Evolutionary conservation across 2,888 invertebrate genomes (phyloP).

Genomic region (Rhingia campestris): DNA sequence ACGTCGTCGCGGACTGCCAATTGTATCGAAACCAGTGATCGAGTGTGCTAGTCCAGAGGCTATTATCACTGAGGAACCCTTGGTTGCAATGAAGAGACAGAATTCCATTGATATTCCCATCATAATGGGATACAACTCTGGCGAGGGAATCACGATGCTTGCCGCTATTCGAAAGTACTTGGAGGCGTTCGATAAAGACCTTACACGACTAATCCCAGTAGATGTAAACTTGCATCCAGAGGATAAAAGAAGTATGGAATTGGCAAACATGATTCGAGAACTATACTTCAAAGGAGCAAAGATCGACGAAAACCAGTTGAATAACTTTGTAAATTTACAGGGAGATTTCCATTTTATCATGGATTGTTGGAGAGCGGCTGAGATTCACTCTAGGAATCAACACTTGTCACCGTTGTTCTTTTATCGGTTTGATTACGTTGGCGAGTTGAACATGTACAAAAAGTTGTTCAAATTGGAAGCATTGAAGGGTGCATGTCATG

Average conservation of each 20-base stretch:
- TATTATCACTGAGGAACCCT: slow-evolving; percentile 79
- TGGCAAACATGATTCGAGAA: slow-evolving; percentile 77
- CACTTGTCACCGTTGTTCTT: slow-evolving; percentile 83
- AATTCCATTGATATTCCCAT: slow-evolving; percentile 83
- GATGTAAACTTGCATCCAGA: slow-evolving; percentile 76
- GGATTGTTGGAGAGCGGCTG: slow-evolving; percentile 77
- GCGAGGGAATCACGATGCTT: slow-evolving; percentile 83
- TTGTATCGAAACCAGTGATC: slow-evolving; percentile 79
- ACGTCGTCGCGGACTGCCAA: slow-evolving; percentile 78
- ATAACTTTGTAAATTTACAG: slow-evolving; percentile 83
- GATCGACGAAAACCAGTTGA: slow-evolving; percentile 81
- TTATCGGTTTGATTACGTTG: slow-evolving; percentile 85
- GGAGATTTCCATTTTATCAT: slow-evolving; percentile 83
- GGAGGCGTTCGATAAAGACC: slow-evolving; percentile 77
- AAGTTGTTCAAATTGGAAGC: slow-evolving; percentile 82
- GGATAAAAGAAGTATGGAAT: slow-evolving; percentile 72
- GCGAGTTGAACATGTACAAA: slow-evolving; percentile 84
- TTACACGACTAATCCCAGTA: slow-evolving; percentile 79
- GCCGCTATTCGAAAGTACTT: slow-evolving; percentile 77
- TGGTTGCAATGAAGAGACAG: slow-evolving; percentile 83
- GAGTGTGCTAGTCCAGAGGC: slow-evolving; percentile 78
- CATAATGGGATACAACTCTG: slow-evolving; percentile 84
- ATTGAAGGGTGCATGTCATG: slow-evolving; percentile 85
- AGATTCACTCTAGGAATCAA: slow-evolving; percentile 78
- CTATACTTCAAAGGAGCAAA: slow-evolving; percentile 83